A percentile compares a stretch with the other conserved stretches of the same genome.
Conservation (phyloP, 2,113 vertebrate genomes). For the Pseudopodoces humilis region DNA sequence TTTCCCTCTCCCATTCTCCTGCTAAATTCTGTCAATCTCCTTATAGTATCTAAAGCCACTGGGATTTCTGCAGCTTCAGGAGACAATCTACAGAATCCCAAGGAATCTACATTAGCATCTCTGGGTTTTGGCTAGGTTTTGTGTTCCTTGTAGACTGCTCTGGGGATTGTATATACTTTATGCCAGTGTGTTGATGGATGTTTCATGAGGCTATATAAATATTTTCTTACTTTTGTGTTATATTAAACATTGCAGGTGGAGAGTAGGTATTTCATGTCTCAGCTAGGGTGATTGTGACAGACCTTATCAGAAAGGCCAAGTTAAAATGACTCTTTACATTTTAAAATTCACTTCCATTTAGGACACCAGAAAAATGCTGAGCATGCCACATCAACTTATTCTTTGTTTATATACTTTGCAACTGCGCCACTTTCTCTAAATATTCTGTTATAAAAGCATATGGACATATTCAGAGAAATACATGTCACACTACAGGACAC, state of each 20-base stretch:
- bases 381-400: not conserved
- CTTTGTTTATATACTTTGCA: not conserved
- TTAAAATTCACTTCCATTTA: not conserved
- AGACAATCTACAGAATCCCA: slow-evolving; percentile 44
- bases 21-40: not conserved
- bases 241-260: slow-evolving; percentile 16
- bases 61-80: slow-evolving; percentile 28
- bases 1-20: not conserved
- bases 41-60: not conserved
- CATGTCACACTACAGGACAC: slow-evolving; percentile 13
- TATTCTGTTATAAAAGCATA: not conserved
- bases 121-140: slow-evolving; percentile 16
- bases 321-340: not conserved
- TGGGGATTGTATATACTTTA: slow-evolving; percentile 16
- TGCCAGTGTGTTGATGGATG: slow-evolving; percentile 35
- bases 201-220: slow-evolving; percentile 25
- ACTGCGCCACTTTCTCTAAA: not conserved
- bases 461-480: not conserved
- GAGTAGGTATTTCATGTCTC: not conserved
- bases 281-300: not conserved
- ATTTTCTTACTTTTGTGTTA: slow-evolving; percentile 32
- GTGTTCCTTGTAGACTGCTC: not conserved
- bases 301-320: not conserved
- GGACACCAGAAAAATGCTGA: not conserved
- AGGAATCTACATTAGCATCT: slow-evolving; percentile 29